These are phyloP conservation scores for Itoplectis maculator DNA, from an alignment of 2,888 invertebrate genomes.

Conservation along the genomic window DNA sequence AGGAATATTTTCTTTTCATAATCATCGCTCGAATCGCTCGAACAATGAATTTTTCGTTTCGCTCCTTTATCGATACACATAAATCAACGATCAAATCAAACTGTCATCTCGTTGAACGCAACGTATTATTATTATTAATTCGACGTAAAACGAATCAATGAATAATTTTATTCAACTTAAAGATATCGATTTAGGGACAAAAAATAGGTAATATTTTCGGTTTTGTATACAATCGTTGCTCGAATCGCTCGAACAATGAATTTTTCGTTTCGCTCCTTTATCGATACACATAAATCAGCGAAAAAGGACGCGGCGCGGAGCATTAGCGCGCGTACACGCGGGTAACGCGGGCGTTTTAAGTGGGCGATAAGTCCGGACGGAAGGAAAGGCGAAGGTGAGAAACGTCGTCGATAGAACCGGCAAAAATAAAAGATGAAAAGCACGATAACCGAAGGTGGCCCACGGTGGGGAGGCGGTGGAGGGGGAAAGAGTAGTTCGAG, in stretches of 20 bases:
- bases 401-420: constrained; percentile 40
- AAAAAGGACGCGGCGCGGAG: constrained; percentile 7
- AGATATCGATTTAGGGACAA: too few relatives aligned
- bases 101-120: neutral
- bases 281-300: neutral
- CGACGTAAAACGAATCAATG: neutral
- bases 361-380: constrained; percentile 37
- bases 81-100: neutral
- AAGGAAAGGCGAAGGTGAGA: constrained; percentile 50
- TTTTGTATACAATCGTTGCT: too few relatives aligned
- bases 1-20: too few relatives aligned
- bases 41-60: neutral
- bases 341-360: constrained; percentile 49
- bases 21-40: too few relatives aligned
- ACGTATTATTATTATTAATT: neutral
- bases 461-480: constrained; percentile 3
- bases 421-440: constrained; percentile 44
- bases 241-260: neutral
- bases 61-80: neutral
- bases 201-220: neutral
- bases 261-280: neutral
- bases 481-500: constrained; percentile 59
- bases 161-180: too few relatives aligned
- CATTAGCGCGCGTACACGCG: constrained; percentile 69
- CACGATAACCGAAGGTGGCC: constrained; percentile 9